A percentile compares a stretch with the other conserved stretches of the same genome.
phyloP scores from a whole-genome alignment of 2,888 invertebrate genomes.

The Archips crataeganus region DNA sequence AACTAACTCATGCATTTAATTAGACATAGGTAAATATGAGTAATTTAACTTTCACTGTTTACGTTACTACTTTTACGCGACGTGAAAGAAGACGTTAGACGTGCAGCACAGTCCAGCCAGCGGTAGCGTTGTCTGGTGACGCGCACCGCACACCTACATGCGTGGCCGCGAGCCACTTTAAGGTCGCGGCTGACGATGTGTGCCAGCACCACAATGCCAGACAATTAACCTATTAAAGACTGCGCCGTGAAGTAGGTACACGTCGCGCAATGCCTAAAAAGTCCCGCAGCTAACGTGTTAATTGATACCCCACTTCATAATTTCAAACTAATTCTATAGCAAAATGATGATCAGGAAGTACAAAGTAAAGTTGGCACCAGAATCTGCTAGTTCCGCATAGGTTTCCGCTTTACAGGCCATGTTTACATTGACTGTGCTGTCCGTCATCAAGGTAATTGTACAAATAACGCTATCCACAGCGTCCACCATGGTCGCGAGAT shows the following conservation, averaged over 20 bases:
- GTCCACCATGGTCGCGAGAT: background rate
- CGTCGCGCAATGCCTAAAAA: constrained; percentile 72
- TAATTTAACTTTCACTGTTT: constrained; percentile 34
- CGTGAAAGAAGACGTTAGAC: constrained; percentile 28
- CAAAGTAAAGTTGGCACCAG: constrained; percentile 10
- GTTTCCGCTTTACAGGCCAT: constrained; percentile 38
- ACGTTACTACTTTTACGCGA: constrained; percentile 25
- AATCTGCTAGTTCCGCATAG: constrained; percentile 29
- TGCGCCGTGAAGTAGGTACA: constrained; percentile 65
- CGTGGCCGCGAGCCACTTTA: constrained; percentile 80
- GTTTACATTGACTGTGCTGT: constrained; percentile 26
- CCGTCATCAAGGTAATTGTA: constrained; percentile 27
- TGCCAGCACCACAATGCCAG: constrained; percentile 84
- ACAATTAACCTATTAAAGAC: constrained; percentile 84
- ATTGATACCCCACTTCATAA: constrained; percentile 54
- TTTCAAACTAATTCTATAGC: constrained; percentile 7
- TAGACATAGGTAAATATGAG: constrained; percentile 2
- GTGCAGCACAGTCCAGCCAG: constrained; percentile 34
- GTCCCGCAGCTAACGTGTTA: constrained; percentile 65
- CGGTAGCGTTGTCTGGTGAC: constrained; percentile 63
- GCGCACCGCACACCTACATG: constrained; percentile 71
- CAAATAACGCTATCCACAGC: constrained; percentile 5
- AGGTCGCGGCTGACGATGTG: constrained; percentile 81
- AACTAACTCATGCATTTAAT: constrained; percentile 26
- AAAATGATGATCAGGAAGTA: constrained; percentile 14